Percentiles rank a stretch among this genome's conserved stretches.
Evolutionary conservation across 2,888 invertebrate genomes (phyloP).

Genomic region (Harpalus rufipes): DNA sequence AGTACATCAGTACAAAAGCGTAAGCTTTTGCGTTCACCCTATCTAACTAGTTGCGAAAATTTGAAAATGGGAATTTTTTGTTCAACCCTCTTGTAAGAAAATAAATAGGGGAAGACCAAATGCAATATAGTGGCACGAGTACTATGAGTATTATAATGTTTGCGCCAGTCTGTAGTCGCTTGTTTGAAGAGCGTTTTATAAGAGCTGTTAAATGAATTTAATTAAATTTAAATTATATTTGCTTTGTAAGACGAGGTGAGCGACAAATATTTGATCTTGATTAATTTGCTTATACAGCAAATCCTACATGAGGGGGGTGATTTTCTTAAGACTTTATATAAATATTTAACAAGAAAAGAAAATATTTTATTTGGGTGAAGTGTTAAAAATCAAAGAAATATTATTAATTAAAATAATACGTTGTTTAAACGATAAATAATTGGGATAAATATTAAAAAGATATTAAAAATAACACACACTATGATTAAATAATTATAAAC

Average conservation of each 20-base stretch:
- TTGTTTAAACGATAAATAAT: too few species aligned
- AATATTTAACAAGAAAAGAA: neutral
- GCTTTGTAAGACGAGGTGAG: slow-evolving; percentile 33
- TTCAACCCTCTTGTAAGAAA: neutral
- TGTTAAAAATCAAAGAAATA: too few species aligned
- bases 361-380: too few species aligned
- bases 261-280: slow-evolving; percentile 42
- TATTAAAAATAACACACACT: too few species aligned
- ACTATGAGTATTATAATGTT: neutral
- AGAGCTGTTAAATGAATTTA: slow-evolving; percentile 55
- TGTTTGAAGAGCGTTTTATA: slow-evolving; percentile 50
- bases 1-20: too few species aligned
- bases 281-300: slow-evolving; percentile 37
- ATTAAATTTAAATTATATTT: slow-evolving; percentile 60
- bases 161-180: neutral
- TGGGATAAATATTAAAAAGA: too few species aligned
- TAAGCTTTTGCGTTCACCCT: slow-evolving; percentile 10
- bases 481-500: too few species aligned
- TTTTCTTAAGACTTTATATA: neutral
- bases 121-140: neutral
- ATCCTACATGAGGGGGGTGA: neutral
- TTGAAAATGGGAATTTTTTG: slow-evolving; percentile 36
- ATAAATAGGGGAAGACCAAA: neutral
- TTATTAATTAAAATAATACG: too few species aligned
- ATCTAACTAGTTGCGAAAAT: slow-evolving; percentile 29